Conservation (phyloP, 2,888 invertebrate genomes). For the Ptychoptera contaminata region DNA sequence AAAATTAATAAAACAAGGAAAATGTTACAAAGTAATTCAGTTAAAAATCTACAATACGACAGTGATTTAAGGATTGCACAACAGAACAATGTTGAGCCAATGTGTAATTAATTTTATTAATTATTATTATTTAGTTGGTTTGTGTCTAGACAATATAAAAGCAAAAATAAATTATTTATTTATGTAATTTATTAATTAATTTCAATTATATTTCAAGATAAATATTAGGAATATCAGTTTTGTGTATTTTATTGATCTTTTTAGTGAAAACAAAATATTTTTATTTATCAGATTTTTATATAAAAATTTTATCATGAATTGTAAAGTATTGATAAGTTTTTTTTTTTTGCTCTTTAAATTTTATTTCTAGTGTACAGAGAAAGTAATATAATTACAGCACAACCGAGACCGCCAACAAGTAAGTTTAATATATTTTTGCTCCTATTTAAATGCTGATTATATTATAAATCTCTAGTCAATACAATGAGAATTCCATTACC, state of each 20-base stretch:
- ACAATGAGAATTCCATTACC: not conserved
- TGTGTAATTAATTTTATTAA: conserved; percentile 16
- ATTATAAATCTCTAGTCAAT: not conserved
- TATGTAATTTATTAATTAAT: no score
- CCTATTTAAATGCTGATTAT: conserved; percentile 1
- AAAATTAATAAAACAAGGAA: no score
- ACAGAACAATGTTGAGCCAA: conserved; percentile 19
- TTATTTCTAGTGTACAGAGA: conserved; percentile 20
- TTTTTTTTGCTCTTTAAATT: not conserved
- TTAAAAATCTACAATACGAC: conserved; percentile 25
- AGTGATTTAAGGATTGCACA: conserved; percentile 28
- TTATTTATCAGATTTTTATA: no score
- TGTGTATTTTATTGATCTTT: no score
- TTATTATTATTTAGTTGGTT: conserved; percentile 6
- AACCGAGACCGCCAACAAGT: conserved; percentile 13
- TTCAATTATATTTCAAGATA: no score
- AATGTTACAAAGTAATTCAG: conserved; percentile 28
- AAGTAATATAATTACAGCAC: conserved; percentile 24
- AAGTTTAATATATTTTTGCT: conserved; percentile 2
- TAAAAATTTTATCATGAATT: no score
- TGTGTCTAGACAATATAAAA: not conserved
- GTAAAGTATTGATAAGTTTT: no score
- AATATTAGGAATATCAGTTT: no score
- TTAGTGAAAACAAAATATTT: no score
- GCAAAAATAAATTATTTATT: no score